phyloP scores from a whole-genome alignment of 2,888 invertebrate genomes.

The Parnassius orleans region DNA sequence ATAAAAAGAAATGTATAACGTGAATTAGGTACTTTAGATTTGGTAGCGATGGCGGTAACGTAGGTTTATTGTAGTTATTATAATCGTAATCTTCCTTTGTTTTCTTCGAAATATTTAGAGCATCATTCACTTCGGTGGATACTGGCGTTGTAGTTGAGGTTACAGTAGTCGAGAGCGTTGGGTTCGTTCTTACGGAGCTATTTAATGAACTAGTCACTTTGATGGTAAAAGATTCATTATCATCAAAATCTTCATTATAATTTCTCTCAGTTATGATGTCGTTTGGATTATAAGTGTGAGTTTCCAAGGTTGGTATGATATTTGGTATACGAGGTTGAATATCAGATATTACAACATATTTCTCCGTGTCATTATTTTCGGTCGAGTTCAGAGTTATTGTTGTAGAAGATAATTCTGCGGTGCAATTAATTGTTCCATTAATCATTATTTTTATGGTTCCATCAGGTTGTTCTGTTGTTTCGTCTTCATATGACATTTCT shows the following conservation, averaged over 20 bases:
- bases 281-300: conserved; percentile 57
- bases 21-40: conserved; percentile 83
- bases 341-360: conserved; percentile 41
- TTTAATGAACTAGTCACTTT: conserved; percentile 81
- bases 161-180: conserved; percentile 45
- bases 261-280: conserved; percentile 68
- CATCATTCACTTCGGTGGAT: conserved; percentile 52
- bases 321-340: conserved; percentile 53
- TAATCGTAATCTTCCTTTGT: conserved; percentile 84
- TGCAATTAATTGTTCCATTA: conserved; percentile 73
- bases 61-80: conserved; percentile 84
- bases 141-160: conserved; percentile 42
- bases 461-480: conserved; percentile 57
- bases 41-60: conserved; percentile 90
- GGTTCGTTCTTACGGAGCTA: conserved; percentile 72
- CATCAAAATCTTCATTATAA: conserved; percentile 58
- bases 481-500: conserved; percentile 29
- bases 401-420: conserved; percentile 68
- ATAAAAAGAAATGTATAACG: conserved; percentile 3
- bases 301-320: conserved; percentile 49
- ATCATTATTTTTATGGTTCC: conserved; percentile 62
- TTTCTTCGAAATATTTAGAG: conserved; percentile 74
- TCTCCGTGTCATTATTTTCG: conserved; percentile 47
- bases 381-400: conserved; percentile 55
- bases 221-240: conserved; percentile 77